These are phyloP conservation scores for Hedya salicella DNA, from an alignment of 2,888 invertebrate genomes.

Conservation along the genomic window DNA sequence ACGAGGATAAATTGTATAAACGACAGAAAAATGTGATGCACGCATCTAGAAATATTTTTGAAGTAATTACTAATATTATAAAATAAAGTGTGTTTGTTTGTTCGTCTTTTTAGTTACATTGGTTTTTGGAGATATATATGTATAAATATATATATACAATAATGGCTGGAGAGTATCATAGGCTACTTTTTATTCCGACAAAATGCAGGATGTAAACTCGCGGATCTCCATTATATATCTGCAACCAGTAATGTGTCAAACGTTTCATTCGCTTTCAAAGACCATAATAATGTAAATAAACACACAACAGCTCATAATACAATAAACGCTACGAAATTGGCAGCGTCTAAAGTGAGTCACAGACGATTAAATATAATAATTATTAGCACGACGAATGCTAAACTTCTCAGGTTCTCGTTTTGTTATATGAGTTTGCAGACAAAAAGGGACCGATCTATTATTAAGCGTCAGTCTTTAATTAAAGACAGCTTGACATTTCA, in stretches of 20 bases:
- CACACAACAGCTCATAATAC: conserved; percentile 20
- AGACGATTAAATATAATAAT: conserved; percentile 42
- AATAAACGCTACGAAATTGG: conserved; percentile 38
- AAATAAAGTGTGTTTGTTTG: too few relatives aligned
- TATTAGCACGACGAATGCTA: conserved; percentile 39
- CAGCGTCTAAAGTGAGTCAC: conserved; percentile 36
- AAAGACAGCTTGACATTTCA: conserved; percentile 83
- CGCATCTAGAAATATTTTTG: too few relatives aligned
- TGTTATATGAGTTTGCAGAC: conserved; percentile 57
- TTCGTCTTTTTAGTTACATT: too few relatives aligned
- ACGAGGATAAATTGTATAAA: too few relatives aligned
- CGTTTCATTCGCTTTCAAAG: neutral
- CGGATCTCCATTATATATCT: neutral
- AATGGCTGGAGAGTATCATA: too few relatives aligned
- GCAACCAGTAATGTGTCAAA: neutral
- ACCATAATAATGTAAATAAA: conserved; percentile 24
- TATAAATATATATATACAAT: too few relatives aligned
- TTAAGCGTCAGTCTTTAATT: conserved; percentile 75
- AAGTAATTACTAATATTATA: too few relatives aligned
- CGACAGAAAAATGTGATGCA: too few relatives aligned
- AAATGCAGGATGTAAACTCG: too few relatives aligned
- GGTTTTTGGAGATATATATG: too few relatives aligned
- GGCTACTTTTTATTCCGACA: too few relatives aligned
- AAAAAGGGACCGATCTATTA: conserved; percentile 72
- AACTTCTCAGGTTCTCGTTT: conserved; percentile 53